Evolutionary conservation across 2,797 vertebrate species (phyloP).

Genomic region (Gallirallus australis): DNA sequence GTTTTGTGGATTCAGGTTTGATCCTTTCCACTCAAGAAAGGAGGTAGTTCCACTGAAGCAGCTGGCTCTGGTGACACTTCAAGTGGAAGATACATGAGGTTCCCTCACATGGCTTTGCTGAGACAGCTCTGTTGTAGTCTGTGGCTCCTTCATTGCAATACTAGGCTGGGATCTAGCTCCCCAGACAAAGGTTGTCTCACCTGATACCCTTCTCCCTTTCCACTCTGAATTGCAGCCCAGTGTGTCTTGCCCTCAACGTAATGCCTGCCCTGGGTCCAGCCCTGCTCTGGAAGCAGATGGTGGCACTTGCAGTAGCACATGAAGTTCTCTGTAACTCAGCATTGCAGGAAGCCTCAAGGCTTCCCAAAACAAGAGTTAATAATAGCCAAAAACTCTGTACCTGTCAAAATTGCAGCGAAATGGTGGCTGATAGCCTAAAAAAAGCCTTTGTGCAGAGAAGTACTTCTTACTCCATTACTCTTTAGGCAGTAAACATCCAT

Average conservation of each 20-base stretch:
- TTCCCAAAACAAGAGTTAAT: neutral
- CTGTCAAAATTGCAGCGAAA: neutral
- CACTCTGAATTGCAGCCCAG: neutral
- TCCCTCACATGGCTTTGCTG: neutral
- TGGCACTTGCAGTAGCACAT: neutral
- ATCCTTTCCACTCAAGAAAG: neutral
- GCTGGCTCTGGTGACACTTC: neutral
- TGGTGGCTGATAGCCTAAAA: neutral
- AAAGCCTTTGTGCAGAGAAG: neutral
- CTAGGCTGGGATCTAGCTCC: neutral
- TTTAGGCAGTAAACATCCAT: neutral
- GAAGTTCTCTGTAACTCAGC: neutral
- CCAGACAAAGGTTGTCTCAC: neutral
- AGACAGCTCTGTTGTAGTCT: neutral
- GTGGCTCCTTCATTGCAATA: neutral
- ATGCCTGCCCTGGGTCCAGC: neutral
- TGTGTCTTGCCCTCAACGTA: neutral
- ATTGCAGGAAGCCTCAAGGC: neutral
- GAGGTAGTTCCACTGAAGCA: neutral
- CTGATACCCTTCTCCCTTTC: neutral
- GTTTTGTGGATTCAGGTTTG: neutral
- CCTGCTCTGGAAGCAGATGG: neutral
- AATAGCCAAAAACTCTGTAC: neutral
- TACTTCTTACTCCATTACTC: neutral
- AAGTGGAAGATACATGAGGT: neutral